A percentile compares a stretch with the other conserved stretches of the same genome.
phyloP scores from a whole-genome alignment of 1,140 invertebrate genomes.

The Agrilus planipennis region DNA sequence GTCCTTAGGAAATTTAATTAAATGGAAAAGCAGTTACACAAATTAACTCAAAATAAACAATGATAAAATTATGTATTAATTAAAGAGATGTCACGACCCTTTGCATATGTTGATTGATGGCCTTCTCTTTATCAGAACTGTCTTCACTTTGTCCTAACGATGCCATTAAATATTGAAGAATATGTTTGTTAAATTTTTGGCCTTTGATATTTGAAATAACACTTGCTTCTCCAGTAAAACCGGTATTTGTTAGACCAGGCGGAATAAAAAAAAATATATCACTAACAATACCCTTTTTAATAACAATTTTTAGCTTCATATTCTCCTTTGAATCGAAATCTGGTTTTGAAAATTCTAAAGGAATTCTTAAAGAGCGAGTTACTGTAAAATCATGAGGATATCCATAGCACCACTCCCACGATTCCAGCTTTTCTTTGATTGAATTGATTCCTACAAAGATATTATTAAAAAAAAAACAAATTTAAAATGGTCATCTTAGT shows the following conservation, averaged over 20 bases:
- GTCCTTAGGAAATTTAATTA: no score
- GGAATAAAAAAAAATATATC: slow-evolving; percentile 27
- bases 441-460: slow-evolving; percentile 48
- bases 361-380: slow-evolving; percentile 22
- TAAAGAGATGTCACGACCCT: no score
- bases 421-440: slow-evolving; percentile 51
- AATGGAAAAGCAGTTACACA: no score
- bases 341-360: slow-evolving; percentile 13
- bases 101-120: no score
- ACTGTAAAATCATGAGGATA: slow-evolving; percentile 76
- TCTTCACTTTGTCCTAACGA: no score
- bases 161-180: no score
- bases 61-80: no score
- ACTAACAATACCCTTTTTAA: slow-evolving; percentile 24
- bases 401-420: slow-evolving; percentile 85
- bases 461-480: neutral
- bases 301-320: slow-evolving; percentile 25
- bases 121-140: no score
- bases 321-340: slow-evolving; percentile 11
- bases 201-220: slow-evolving; percentile 26
- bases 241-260: slow-evolving; percentile 20
- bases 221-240: slow-evolving; percentile 26
- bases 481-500: slow-evolving; percentile 8
- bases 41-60: no score
- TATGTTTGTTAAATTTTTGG: slow-evolving; percentile 26